Evolutionary conservation across 1,140 invertebrate genomes (phyloP), one percentile per base, ranked within the genome.

Genomic region (Hermatobates lingyangjiaoensis): DNA sequence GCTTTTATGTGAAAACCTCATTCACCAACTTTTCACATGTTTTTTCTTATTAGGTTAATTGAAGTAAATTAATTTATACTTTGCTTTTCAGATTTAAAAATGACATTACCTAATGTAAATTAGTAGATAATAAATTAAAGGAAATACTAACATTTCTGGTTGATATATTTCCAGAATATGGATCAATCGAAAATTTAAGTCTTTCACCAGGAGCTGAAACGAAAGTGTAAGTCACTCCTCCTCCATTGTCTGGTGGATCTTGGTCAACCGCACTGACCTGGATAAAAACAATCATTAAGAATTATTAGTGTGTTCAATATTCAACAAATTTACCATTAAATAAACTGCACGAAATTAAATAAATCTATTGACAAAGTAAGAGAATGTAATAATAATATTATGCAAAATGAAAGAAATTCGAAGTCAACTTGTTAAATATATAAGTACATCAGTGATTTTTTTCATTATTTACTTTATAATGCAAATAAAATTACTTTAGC

Each of bases 101-200:
- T n/a, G n/a, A n/a, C n/a, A n/a, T n/a, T n/a, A n/a, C n/a, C n/a
- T n/a, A n/a, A n/a, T 40, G 18, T 45, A 40, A 10, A 39, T 50
- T 39, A 5, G 24, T n/a, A 10, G 20, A 15, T 20, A 42, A 21
- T 40, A 20, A 50, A 10, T 39, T 40, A 23, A 26, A 45, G 20
- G 7, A 10, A 44, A 52, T 55, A 52, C 61, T 65, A 60, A 70
- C 75, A 63, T 80, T 75, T 40, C 75, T 77, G 15, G 87, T 89
- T 39, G 65, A 76, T 45, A 91, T 83, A 39, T 72, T 69, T 15
- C 87, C 87, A 15, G 81, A 80, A 3, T 64, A 63, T 28, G 79
- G 72, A 62, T 88, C 75, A 42, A 91, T 87, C 49, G 73, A 71
- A 63, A 91, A 89, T 61, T 84, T 80, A 27, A 76, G 68, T 54